phyloP scores from a whole-genome alignment of 2,888 invertebrate genomes.

The Eumerus sabulonum region DNA sequence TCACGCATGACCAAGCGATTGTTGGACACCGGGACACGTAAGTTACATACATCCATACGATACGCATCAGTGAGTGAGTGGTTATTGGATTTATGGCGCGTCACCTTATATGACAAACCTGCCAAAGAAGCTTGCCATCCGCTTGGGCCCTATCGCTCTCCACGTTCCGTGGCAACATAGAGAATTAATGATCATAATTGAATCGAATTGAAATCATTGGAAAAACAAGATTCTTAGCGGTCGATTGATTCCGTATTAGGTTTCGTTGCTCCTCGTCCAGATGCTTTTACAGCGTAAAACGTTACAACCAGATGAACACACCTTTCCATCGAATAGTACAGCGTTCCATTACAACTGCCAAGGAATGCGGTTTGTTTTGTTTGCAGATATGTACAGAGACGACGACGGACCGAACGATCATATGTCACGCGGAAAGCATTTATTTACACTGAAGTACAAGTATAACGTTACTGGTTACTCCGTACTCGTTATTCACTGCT shows the following conservation, averaged over 20 bases:
- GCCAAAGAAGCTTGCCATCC: constrained; percentile 60
- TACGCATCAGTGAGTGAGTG: constrained; percentile 21
- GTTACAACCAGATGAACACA: constrained; percentile 9
- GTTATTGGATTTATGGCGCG: constrained; percentile 11
- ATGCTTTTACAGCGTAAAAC: too few relatives aligned
- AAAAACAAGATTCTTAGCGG: constrained; percentile 70
- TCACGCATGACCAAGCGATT: constrained; percentile 53
- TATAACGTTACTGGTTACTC: constrained; percentile 48
- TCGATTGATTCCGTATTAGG: constrained; percentile 74
- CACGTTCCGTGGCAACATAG: constrained; percentile 10
- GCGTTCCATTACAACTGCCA: constrained; percentile 49
- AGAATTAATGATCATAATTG: constrained; percentile 66
- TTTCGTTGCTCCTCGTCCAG: constrained; percentile 70
- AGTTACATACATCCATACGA: constrained; percentile 34
- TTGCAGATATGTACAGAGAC: constrained; percentile 50
- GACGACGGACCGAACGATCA: constrained; percentile 50
- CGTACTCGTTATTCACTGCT: too few relatives aligned
- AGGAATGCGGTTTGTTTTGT: constrained; percentile 63
- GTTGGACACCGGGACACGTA: constrained; percentile 3
- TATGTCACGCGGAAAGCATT: constrained; percentile 66
- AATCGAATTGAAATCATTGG: constrained; percentile 69
- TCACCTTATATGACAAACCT: constrained; percentile 66
- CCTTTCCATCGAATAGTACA: constrained; percentile 21
- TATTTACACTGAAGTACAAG: constrained; percentile 55
- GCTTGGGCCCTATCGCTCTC: constrained; percentile 26